These are phyloP conservation scores for Troides aeacus DNA, from an alignment of 2,888 invertebrate genomes.

Conservation along the genomic window DNA sequence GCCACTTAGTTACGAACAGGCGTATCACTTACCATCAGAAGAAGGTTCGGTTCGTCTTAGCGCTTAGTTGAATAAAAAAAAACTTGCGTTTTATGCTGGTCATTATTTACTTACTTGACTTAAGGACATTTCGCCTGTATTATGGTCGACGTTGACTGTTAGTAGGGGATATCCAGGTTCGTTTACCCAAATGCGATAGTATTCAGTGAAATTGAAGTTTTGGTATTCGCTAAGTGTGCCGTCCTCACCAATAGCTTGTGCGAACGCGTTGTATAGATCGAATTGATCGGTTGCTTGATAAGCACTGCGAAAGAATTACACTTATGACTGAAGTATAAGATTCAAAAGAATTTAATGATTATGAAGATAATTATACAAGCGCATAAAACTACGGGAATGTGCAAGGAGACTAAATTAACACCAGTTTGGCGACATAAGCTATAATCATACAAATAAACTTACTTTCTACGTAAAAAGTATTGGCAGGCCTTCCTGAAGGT, in stretches of 20 bases:
- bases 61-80: too few relatives aligned
- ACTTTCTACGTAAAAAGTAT: constrained; percentile 74
- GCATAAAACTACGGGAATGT: too few relatives aligned
- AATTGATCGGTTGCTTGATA: constrained; percentile 69
- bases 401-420: too few relatives aligned
- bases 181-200: constrained; percentile 82
- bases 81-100: too few relatives aligned
- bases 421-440: too few relatives aligned
- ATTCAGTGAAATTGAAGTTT: constrained; percentile 62
- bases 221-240: constrained; percentile 50
- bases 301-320: constrained; percentile 47
- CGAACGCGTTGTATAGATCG: constrained; percentile 72
- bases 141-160: constrained; percentile 67
- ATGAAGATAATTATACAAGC: too few relatives aligned
- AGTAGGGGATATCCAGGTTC: constrained; percentile 82
- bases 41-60: too few relatives aligned
- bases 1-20: too few relatives aligned
- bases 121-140: constrained; percentile 52
- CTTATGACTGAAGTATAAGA: neutral
- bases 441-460: constrained; percentile 40
- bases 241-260: constrained; percentile 55
- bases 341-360: too few relatives aligned
- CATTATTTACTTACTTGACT: constrained; percentile 55
- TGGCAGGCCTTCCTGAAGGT: constrained; percentile 57
- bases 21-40: too few relatives aligned